Base-by-base conservation (phyloP, 53 echinoderm and acorn worm genomes). In the Crossaster papposus region DNA sequence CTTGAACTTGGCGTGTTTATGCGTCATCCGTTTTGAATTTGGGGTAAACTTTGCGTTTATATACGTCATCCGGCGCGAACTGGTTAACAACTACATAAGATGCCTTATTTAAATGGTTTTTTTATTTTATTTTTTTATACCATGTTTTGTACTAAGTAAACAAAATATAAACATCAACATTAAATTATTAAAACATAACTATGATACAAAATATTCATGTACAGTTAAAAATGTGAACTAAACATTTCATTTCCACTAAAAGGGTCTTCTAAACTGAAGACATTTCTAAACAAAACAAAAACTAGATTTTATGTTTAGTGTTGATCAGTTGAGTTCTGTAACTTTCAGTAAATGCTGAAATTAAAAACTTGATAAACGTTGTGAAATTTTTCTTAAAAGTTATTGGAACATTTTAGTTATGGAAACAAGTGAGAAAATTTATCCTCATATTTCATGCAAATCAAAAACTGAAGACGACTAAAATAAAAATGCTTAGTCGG, bases 191-290 rank as follows among this genome's bases (percentile, higher is more conserved):
- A 35, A 73, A 73, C 74, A 73, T 73, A 73, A 36, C 34, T 35
- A 73, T 73, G 35, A 73, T 73, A 73, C 74, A 73, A 73, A 73
- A 73, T 73, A 34, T n/a, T n/a, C n/a, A n/a, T n/a, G n/a, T 73
- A 73, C 74, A 73, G 31, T 35, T 33, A 24, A 36, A 73, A 73
- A 68, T 26, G 28, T 24, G 28, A 11, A 68, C 68, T 20, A 58
- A 58, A 58, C 22, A 58, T 14, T 4, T 58, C 5, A 14, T 58
- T 20, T 58, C 58, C 15, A 58, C 58, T 20, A 58, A 20, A 44
- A 44, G 44, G 44, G 6, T 44, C 44, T 44, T 44, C 44, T 44
- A 44, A 44, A 44, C 5, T 1, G 9, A 5, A 44, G 44, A 44
- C 44, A 44, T 44, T 44, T 44, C 44, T 44, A 7, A 1, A 44